Conservation (phyloP, 2,797 vertebrate genomes). For the Rhinella marina region DNA sequence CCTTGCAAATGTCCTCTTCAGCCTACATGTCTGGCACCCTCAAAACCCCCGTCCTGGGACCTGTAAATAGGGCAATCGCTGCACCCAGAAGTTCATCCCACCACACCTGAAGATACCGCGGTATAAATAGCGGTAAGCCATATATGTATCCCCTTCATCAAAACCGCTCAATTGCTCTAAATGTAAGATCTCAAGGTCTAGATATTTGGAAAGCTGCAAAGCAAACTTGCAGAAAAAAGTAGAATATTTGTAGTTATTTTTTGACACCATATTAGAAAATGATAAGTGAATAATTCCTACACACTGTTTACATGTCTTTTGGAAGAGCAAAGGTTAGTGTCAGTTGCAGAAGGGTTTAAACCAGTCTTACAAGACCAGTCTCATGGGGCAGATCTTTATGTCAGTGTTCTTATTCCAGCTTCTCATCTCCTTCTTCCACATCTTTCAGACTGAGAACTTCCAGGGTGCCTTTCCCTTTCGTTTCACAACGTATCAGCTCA, state of each 20-base stretch:
- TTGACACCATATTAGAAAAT: not conserved
- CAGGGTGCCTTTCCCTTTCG: constrained; percentile 88
- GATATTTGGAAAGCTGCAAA: not conserved
- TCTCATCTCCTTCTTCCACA: constrained; percentile 96
- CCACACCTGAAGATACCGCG: not conserved
- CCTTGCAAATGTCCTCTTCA: not conserved
- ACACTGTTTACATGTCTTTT: not conserved
- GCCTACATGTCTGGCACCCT: not conserved
- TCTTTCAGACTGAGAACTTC: constrained; percentile 95
- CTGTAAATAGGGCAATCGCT: not conserved
- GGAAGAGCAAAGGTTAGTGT: not conserved
- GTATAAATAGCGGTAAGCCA: not conserved
- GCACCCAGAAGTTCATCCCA: not conserved
- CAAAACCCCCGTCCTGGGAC: not conserved
- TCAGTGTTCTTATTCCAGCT: constrained; percentile 76
- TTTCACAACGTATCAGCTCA: constrained; percentile 94
- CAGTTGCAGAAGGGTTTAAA: not conserved
- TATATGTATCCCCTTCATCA: not conserved
- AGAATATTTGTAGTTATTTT: not conserved
- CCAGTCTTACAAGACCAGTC: not conserved
- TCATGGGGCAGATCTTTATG: not conserved
- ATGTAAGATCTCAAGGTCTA: not conserved
- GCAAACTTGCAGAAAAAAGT: not conserved
- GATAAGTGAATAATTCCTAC: not conserved
- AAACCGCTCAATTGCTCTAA: not conserved